phyloP scores from a whole-genome alignment of 2,113 vertebrate genomes.

The Apeltes quadracus region DNA sequence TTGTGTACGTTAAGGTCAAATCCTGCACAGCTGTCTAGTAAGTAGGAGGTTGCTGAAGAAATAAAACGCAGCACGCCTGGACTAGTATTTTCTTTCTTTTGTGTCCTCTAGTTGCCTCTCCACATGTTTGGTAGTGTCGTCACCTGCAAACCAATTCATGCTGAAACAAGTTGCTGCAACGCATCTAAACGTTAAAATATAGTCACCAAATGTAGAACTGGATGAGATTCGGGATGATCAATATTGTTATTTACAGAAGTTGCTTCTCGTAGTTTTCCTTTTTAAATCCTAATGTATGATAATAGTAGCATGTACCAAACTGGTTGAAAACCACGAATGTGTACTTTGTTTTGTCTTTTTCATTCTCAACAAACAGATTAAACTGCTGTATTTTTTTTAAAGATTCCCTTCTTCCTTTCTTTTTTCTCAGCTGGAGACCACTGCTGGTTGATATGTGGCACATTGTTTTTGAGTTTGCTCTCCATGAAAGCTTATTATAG shows the following conservation, averaged over 20 bases:
- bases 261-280: neutral
- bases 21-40: conserved; percentile 9
- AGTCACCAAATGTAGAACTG: conserved; percentile 9
- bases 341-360: conserved; percentile 8
- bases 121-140: conserved; percentile 2
- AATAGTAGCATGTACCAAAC: neutral
- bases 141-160: conserved; percentile 17
- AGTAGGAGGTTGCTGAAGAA: neutral
- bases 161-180: conserved; percentile 23
- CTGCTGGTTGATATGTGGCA: conserved; percentile 43
- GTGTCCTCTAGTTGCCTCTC: conserved; percentile 18
- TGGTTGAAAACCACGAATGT: neutral
- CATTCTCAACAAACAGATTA: conserved; percentile 26
- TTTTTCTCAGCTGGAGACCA: conserved; percentile 21
- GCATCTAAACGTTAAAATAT: neutral
- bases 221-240: neutral
- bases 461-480: conserved; percentile 52
- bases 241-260: neutral
- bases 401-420: neutral
- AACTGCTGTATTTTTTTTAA: conserved; percentile 25
- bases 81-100: neutral
- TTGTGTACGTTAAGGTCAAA: neutral
- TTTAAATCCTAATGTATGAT: neutral
- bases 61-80: neutral
- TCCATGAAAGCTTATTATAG: conserved; percentile 58